Base-by-base conservation (phyloP, 2,113 vertebrate genomes). In the Elanoides forficatus region DNA sequence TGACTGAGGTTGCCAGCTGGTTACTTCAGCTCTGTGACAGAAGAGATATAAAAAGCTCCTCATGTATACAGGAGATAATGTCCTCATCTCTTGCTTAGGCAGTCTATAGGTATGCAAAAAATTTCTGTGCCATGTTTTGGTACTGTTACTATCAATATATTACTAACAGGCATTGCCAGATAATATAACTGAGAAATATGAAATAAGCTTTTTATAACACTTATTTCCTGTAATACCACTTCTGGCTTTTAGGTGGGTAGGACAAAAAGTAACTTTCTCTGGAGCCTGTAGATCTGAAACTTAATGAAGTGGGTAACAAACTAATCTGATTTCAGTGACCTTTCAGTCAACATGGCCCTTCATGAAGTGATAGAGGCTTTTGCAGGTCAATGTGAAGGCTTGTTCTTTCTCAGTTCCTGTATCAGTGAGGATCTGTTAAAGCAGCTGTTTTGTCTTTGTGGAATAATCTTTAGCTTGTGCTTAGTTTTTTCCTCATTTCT, bases 21-120 rank as follows among this genome's bases (percentile, higher is more conserved):
- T 87, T 91, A 26, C 72, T 91, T 97, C 76, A 91, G 66, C 59
- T 50, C 83, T 90, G 53, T 94, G 95, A 62, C 68, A 75, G 59
- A 48, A 56, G 23, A 89, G 94, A 79, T 97, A 95, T 91, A 91
- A 97, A 96, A 94, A 97, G 73, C 68, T 75, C 36, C 86, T 68
- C 43, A 68, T 79, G 52, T 96, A 65, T 86, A n/a, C 8, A 56
- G 59, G 56, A 79, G 47, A 34, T 86, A 56, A 32, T 59, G 62
- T 60, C 29, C 65, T 90, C 72, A 43, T 63, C 76, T 92, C 72
- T 56, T 94, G 63, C 42, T 92, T 86, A 92, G 67, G 15, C 48
- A 78, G 50, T 74, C 38, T 93, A 3, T 34, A 86, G 72, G 42
- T 59, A 34, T 1, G 25, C 13, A 88, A 4, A 73, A 66, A 36